phyloP scores from a whole-genome alignment of 2,888 invertebrate species.

The Hypercompe scribonia region DNA sequence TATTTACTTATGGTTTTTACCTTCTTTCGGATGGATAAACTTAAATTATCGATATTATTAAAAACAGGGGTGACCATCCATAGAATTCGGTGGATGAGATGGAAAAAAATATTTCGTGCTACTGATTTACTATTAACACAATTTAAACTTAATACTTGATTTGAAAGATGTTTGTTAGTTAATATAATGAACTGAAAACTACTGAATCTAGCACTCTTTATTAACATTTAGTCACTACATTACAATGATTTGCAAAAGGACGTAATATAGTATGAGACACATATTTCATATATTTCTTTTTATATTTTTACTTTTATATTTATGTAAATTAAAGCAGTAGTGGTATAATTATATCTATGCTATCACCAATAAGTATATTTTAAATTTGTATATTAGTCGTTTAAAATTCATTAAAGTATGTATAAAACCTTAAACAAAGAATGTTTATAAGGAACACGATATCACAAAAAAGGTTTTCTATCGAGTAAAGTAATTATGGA shows the following conservation, averaged over 20 bases:
- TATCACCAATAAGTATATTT: not conserved
- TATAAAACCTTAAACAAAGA: not conserved
- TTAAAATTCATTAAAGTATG: not conserved
- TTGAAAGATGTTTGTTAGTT: not conserved
- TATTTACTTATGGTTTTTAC: not conserved
- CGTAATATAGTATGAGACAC: no score
- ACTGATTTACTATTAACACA: not conserved
- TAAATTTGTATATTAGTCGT: not conserved
- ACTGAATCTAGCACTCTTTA: not conserved
- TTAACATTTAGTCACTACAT: not conserved
- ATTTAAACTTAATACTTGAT: not conserved
- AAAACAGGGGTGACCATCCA: not conserved
- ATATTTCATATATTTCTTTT: no score
- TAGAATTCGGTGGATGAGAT: not conserved
- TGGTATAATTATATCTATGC: not conserved
- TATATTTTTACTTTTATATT: no score
- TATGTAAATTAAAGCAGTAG: not conserved
- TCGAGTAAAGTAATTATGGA: constrained; percentile 6
- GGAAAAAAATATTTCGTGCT: not conserved
- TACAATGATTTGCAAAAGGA: not conserved
- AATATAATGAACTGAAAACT: not conserved
- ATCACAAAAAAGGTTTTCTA: not conserved
- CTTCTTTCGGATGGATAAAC: not conserved
- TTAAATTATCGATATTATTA: not conserved
- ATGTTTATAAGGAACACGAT: not conserved